Base-by-base conservation (phyloP, 2,113 vertebrate genomes). In the Grus americana region DNA sequence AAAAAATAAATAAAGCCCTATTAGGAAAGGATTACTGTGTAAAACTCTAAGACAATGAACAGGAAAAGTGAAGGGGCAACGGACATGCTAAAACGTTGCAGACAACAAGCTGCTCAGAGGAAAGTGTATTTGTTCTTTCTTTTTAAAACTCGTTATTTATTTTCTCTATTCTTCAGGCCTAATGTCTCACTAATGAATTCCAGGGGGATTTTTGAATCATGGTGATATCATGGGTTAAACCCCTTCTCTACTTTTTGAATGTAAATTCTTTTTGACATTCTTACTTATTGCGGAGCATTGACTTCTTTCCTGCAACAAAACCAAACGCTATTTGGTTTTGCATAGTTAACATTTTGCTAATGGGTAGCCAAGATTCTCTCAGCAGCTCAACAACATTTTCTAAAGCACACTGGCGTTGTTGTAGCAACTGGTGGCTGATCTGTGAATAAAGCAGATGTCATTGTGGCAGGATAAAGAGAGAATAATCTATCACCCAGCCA, bases 381-480 rank as follows among this genome's bases (percentile, higher is more conserved):
- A 97, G 98, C 98, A 98, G 98, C 97, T 97, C 95, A 81, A 97
- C 97, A 98, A 97, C 98, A 99, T 99, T 99, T 99, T 98, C 99
- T 98, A 96, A 97, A 96, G 98, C 97, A 93, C 97, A 80, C 95
- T 97, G 96, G 85, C 92, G 98, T 99, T 98, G 98, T 98, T 98
- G 98, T 98, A 98, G 99, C 98, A 98, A 99, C 98, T 97, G 92
- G 97, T 97, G 92, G 97, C 97, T 95, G 97, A 98, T 97, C 97
- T 98, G 97, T 99, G 98, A 98, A 98, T 99, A 98, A 98, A 98
- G 98, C 98, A 98, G 98, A 99, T 99, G 99, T 98, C 98, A 98
- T 98, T 97, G 98, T 98, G 95, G 92, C 91, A 72, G 90, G 32
- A 67, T 88, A 84, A 95, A 96, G 96, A 93, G 95, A 94, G 86